Base-by-base conservation (phyloP, 2,113 vertebrate species). In the Meriones unguiculatus region DNA sequence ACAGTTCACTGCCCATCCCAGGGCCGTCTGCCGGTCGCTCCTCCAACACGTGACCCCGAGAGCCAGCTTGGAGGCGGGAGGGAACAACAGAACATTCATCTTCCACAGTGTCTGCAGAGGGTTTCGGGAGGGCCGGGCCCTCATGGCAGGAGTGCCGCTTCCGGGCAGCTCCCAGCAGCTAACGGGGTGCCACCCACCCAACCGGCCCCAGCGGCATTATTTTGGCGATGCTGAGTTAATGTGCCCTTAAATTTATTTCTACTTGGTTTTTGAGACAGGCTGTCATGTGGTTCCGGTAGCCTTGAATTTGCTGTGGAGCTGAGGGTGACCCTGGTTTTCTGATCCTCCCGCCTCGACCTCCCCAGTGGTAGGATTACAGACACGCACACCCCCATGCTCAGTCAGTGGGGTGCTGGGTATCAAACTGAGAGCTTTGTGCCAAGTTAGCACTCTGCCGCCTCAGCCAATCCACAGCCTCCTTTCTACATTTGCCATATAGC, bases 191-290 rank as follows among this genome's bases (percentile, higher is more conserved):
- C 82, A 15, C 3, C 3, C 20, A 32, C 87, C n/a, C 3, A 1
- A 46, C 38, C 1, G 32, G 7, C 30, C 0, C 3, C 52, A 62
- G 30, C 30, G 15, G 1, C 0, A 5, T 14, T 3, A 4, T 1
- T 28, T 24, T 2, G 14, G 24, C 20, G 6, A 72, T 2, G 22
- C 17, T 15, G 62, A 25, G 25, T 18, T 22, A 59, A 9, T 18
- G 22, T 4, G 28, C 22, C 25, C 84, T 70, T 54, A 35, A 65
- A 57, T 46, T 87, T 50, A 32, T n/a, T 35, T 69, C 1, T 2
- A 7, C 20, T 52, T 88, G 25, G 20, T 38, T 62, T 75, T 59
- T 32, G 35, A 73, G 35, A 30, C 69, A 38, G 86, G 67, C 30
- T 54, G 50, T 72, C 52, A 30, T 0, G 14, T 41, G 11, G 35